Conservation (phyloP, 1,140 invertebrate genomes). For the Capitella teleta region DNA sequence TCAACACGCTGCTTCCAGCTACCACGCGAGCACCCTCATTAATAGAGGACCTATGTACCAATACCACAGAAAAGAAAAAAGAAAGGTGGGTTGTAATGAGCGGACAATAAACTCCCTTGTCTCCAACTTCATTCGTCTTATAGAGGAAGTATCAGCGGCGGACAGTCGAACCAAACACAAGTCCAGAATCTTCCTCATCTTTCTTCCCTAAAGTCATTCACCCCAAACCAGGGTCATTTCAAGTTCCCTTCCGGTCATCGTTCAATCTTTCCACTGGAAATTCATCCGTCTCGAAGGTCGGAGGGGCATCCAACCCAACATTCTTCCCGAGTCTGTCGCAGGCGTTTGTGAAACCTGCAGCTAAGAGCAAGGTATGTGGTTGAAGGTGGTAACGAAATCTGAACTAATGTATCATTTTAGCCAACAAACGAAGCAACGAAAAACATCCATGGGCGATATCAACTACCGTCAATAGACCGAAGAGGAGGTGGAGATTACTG, state of each 20-base stretch:
- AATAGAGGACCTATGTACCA: no score
- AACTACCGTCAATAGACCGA: conserved; percentile 9
- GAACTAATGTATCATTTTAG: conserved; percentile 2
- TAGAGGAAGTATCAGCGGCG: no score
- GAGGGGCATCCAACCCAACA: neutral
- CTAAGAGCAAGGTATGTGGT: neutral
- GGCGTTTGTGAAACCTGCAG: neutral
- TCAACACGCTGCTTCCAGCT: no score
- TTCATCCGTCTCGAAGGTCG: conserved; percentile 1
- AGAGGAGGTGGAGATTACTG: conserved; percentile 1
- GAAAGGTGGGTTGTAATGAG: no score
- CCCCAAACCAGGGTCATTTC: neutral
- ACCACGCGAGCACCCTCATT: no score
- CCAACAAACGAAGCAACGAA: conserved; percentile 4
- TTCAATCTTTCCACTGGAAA: neutral
- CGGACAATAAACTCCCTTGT: no score
- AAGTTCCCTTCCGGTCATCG: neutral
- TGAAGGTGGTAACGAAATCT: neutral
- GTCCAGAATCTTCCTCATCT: neutral
- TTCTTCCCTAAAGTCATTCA: neutral
- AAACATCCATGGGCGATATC: conserved; percentile 10
- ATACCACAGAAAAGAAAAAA: no score
- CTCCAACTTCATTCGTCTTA: no score
- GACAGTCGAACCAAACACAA: no score
- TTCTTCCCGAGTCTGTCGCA: neutral